Base-by-base conservation (phyloP, 2,888 invertebrate species). In the Amphipoea oculea region DNA sequence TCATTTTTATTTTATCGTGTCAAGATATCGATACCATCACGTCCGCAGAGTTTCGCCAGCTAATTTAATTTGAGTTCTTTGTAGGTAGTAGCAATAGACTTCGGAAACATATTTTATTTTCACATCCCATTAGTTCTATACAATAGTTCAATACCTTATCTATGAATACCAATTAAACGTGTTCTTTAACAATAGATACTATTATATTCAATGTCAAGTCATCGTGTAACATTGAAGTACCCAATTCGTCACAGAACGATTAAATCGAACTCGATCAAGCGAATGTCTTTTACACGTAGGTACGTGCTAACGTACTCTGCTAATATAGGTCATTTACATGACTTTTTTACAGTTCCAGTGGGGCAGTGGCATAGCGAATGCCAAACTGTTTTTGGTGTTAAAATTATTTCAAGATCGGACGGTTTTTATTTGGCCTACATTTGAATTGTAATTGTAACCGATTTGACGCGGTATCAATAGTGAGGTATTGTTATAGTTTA, bases 211-310 rank as follows among this genome's bases (percentile, higher is more conserved):
- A 79, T 75, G 81, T 73, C 73, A 79, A 70, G 14, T 63, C 9
- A 42, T 29, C 5, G 14, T 57, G 14, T 72, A n/a, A 65, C 71
- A 88, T 85, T 80, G 73, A 42, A 45, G 20, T 1, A 40, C 62
- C 23, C 23, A 29, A 81, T 88, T 76, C 7, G 76, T 76, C 68
- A 76, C 65, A 74, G 48, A 48, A 45, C 54, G n/a, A 79, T 12
- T 54, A 40, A 84, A 57, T 83, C 48, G 29, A 51, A 70, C 62
- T 62, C 75, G 60, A 73, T 63, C 88, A 36, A 65, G 80, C n/a
- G 51, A 79, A 77, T 63, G 73, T 84, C 57, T 87, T 82, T 84
- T 42, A 67, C 79, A 87, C 57, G 1, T n/a, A n/a, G n/a, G n/a
- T 68, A 23, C n/a, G 9, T 63, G 84, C 20, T 78, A 77, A 83